Conservation (phyloP, 2,113 vertebrate species). For the Pachycephala philippinensis region DNA sequence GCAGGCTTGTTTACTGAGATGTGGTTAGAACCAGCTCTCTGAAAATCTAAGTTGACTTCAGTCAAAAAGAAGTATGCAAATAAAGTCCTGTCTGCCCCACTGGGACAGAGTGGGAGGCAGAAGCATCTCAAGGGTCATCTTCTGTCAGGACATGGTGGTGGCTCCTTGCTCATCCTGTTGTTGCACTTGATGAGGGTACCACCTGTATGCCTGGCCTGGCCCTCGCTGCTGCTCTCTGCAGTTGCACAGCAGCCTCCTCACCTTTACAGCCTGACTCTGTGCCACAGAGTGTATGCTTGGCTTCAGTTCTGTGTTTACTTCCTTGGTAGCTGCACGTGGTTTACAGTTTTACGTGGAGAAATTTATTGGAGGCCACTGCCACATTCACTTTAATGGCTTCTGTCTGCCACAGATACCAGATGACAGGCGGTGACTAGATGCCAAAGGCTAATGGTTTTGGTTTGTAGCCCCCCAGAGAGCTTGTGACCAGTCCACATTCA, state of each 20-base stretch:
- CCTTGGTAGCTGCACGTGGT: neutral
- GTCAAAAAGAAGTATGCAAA: neutral
- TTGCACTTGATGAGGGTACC: neutral
- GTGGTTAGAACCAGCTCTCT: neutral
- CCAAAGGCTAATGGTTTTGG: neutral
- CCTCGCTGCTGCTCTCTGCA: fast-evolving
- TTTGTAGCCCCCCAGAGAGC: neutral
- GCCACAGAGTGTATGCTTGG: fast-evolving
- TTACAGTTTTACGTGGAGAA: fast-evolving
- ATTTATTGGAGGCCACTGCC: neutral
- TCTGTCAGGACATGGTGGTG: neutral
- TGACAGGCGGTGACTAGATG: fast-evolving
- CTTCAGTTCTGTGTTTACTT: neutral
- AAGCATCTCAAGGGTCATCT: neutral
- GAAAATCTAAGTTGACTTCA: neutral
- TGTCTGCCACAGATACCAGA: neutral
- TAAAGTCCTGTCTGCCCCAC: neutral
- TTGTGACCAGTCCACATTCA: neutral
- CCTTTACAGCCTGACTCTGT: neutral
- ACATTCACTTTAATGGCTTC: neutral
- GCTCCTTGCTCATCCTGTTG: neutral
- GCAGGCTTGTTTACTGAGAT: neutral
- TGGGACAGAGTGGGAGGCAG: neutral
- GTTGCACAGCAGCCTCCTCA: neutral
- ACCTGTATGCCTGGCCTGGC: fast-evolving